phyloP scores from a whole-genome alignment of 2,888 invertebrate genomes.

The Ethmia dodecea region DNA sequence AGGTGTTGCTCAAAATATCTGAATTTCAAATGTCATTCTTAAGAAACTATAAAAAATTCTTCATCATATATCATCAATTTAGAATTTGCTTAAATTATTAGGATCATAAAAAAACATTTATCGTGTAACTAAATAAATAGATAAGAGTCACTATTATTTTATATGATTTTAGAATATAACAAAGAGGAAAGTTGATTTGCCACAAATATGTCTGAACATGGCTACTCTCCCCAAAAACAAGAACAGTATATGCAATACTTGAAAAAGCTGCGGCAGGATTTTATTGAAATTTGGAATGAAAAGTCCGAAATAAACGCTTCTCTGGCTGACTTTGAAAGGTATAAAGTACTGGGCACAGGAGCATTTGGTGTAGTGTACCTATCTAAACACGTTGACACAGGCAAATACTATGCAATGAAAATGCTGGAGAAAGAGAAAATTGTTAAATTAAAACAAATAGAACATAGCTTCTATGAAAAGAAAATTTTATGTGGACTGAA shows the following conservation, averaged over 20 bases:
- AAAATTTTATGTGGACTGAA: constrained; percentile 89
- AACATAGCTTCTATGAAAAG: constrained; percentile 93
- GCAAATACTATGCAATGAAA: constrained; percentile 90
- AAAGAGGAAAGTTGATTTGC: no score
- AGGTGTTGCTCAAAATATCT: no score
- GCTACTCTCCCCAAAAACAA: constrained; percentile 49
- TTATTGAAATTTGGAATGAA: constrained; percentile 59
- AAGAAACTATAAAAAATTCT: no score
- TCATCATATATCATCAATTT: no score
- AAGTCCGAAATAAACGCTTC: constrained; percentile 37
- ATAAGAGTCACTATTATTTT: no score
- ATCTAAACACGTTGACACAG: constrained; percentile 75
- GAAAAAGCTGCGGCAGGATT: constrained; percentile 49
- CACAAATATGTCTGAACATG: constrained; percentile 27
- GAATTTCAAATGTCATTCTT: no score
- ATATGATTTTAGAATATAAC: no score
- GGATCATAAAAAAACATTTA: no score
- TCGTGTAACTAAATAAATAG: no score
- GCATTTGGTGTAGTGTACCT: constrained; percentile 93
- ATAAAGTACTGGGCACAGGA: constrained; percentile 89
- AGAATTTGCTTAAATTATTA: no score
- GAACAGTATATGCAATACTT: constrained; percentile 52
- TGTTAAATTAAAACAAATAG: constrained; percentile 91
- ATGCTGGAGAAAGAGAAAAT: constrained; percentile 91
- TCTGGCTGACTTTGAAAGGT: constrained; percentile 82